Conservation (phyloP, 2,113 vertebrate genomes). For the Equus quagga region DNA sequence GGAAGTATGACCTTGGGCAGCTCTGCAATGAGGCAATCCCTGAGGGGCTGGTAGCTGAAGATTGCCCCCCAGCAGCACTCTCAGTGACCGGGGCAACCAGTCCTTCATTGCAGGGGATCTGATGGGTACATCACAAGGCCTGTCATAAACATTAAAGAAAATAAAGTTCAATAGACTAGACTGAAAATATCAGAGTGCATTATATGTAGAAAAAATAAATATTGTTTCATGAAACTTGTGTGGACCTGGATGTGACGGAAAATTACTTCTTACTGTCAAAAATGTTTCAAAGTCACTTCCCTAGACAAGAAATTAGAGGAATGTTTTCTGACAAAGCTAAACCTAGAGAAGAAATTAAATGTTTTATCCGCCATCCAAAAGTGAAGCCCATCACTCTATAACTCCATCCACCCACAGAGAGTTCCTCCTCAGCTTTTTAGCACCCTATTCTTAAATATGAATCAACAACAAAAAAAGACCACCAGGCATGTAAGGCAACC, state of each 20-base stretch:
- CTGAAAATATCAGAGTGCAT: neutral
- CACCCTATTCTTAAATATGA: too few relatives aligned
- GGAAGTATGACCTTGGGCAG: neutral
- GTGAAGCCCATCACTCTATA: neutral
- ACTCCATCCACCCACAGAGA: neutral
- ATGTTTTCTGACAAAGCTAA: neutral
- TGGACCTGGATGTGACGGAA: neutral
- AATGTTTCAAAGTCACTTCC: constrained; percentile 10
- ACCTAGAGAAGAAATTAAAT: neutral
- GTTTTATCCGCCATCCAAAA: neutral
- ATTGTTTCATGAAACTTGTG: neutral
- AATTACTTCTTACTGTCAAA: constrained; percentile 42
- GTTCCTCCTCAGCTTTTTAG: neutral
- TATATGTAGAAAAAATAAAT: constrained; percentile 4
- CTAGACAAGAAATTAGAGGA: neutral
- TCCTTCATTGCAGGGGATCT: neutral
- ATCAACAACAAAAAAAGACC: neutral
- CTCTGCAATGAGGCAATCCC: neutral
- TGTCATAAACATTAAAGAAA: neutral
- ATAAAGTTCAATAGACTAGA: neutral
- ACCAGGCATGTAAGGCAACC: neutral
- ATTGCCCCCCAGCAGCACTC: neutral
- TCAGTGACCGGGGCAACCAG: neutral
- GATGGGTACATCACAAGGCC: neutral
- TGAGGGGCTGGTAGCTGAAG: neutral